Percentiles rank a stretch among this genome's conserved stretches.
Conservation (phyloP, 2,797 vertebrate species). For the Todus mexicanus region DNA sequence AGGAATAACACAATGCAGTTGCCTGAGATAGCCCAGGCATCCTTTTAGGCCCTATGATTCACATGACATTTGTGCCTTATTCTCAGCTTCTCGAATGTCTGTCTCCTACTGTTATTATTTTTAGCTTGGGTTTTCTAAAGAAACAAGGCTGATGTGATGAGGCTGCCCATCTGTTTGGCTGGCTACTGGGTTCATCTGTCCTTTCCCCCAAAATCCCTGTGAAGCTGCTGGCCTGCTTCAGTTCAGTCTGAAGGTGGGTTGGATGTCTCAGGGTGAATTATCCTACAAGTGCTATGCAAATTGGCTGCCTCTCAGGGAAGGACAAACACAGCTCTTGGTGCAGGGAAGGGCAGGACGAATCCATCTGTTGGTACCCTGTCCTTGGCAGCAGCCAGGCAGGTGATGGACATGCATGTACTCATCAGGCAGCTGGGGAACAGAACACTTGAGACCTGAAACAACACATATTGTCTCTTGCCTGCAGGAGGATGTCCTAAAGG, state of each 20-base stretch:
- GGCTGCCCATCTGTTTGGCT: neutral
- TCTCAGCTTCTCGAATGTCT: slow-evolving; percentile 4
- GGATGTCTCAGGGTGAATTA: neutral
- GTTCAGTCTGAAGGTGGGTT: neutral
- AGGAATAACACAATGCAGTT: neutral
- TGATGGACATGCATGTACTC: neutral
- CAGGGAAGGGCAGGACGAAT: neutral
- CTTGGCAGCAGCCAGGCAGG: neutral
- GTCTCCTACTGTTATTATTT: slow-evolving; percentile 2
- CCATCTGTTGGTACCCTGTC: neutral
- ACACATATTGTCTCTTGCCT: neutral
- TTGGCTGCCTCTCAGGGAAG: neutral
- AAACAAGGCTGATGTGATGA: neutral
- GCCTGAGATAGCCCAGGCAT: neutral
- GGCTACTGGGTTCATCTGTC: neutral
- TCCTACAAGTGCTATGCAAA: neutral
- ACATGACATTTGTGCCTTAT: slow-evolving; percentile 24
- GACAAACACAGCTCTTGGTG: accelerated
- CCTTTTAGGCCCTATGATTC: slow-evolving; percentile 26
- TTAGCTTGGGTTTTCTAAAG: neutral
- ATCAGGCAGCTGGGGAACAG: neutral
- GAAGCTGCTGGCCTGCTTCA: neutral
- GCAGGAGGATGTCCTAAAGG: neutral
- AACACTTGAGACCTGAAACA: neutral
- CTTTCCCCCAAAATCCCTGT: neutral